Evolutionary conservation across 2,888 invertebrate genomes (phyloP).

Genomic region (Apoda limacodes): DNA sequence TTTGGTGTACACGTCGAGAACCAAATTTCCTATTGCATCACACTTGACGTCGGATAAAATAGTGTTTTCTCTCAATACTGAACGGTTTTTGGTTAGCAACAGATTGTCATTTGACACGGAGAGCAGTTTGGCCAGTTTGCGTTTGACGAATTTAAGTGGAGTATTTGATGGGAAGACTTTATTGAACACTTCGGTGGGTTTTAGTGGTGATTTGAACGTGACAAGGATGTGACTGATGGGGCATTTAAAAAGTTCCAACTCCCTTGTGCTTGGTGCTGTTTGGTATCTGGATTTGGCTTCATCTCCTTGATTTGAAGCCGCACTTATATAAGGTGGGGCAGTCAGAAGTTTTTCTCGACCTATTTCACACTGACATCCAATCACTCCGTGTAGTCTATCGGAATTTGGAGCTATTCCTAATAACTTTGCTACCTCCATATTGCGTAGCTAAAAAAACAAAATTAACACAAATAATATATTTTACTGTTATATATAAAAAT

Average conservation of each 20-base stretch:
- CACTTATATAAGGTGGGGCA: conserved; percentile 46
- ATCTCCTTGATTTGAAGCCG: conserved; percentile 27
- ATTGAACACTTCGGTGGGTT: conserved; percentile 45
- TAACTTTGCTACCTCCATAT: too few species aligned
- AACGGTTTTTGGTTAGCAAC: conserved; percentile 50
- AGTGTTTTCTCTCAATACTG: conserved; percentile 48
- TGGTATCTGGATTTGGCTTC: conserved; percentile 35
- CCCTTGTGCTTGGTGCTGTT: conserved; percentile 48
- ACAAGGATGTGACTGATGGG: conserved; percentile 52
- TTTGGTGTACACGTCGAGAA: conserved; percentile 56
- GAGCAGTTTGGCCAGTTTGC: conserved; percentile 53
- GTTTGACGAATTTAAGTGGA: conserved; percentile 50
- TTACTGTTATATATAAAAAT: too few species aligned
- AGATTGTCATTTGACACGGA: conserved; percentile 46
- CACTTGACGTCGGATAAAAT: conserved; percentile 47
- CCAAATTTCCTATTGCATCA: conserved; percentile 45
- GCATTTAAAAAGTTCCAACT: conserved; percentile 43
- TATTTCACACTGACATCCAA: conserved; percentile 52
- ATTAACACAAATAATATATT: too few species aligned
- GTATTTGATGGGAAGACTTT: conserved; percentile 59
- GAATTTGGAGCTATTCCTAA: conserved; percentile 37
- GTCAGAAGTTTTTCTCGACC: conserved; percentile 57
- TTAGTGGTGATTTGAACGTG: conserved; percentile 50
- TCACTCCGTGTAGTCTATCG: conserved; percentile 33
- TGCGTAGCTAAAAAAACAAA: too few species aligned